Evolutionary conservation across 2,888 invertebrate species (phyloP).

Genomic region (Diarsia dahlii): DNA sequence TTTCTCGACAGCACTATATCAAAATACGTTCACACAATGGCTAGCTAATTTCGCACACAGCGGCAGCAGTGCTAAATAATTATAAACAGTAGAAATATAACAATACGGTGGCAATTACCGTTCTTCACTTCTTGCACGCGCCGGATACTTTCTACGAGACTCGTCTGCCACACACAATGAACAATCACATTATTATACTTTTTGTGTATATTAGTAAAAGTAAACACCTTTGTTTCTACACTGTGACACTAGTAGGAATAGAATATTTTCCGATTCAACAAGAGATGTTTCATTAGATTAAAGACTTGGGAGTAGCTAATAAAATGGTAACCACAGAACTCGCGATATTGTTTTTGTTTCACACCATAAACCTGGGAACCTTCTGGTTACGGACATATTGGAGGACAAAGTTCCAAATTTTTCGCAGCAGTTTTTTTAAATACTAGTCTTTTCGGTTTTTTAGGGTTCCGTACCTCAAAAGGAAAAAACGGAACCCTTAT

Average conservation of each 20-base stretch:
- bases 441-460: no score
- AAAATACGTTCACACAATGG: constrained; percentile 54
- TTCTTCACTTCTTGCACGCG: constrained; percentile 78
- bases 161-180: constrained; percentile 80
- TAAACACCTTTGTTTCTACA: constrained; percentile 72
- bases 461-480: no score
- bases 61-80: constrained; percentile 56
- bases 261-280: constrained; percentile 49
- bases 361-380: no score
- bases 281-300: constrained; percentile 1
- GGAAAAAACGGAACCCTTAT: no score
- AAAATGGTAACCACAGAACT: background rate
- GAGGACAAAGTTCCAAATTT: no score
- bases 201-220: constrained; percentile 82
- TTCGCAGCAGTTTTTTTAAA: no score
- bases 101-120: constrained; percentile 82
- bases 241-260: constrained; percentile 39
- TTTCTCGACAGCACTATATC: constrained; percentile 54
- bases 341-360: no score
- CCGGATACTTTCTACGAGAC: constrained; percentile 83
- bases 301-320: background rate
- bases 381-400: no score
- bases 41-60: constrained; percentile 59
- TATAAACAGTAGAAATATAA: constrained; percentile 70
- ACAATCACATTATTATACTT: constrained; percentile 84